Evolutionary conservation across 1,140 invertebrate species (phyloP).

Genomic region (Drosophila littoralis): DNA sequence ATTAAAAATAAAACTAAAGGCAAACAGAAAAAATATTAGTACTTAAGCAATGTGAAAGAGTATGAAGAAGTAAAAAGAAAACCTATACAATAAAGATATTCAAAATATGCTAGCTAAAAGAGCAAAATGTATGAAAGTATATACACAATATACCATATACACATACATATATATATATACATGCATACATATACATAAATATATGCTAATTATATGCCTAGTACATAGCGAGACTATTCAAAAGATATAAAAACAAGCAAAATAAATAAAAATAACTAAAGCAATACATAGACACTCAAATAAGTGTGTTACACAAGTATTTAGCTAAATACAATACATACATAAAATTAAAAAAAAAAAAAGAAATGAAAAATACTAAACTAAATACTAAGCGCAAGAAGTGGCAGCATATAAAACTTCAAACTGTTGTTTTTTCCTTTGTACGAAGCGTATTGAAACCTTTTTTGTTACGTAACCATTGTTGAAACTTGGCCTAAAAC

Average conservation of each 20-base stretch:
- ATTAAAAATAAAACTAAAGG: constrained; percentile 46
- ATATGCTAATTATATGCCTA: constrained; percentile 40
- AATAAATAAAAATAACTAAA: constrained; percentile 65
- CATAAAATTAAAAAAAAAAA: constrained; percentile 40
- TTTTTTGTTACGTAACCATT: constrained; percentile 34
- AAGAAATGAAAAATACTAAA: constrained; percentile 42
- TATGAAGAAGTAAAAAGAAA: constrained; percentile 17
- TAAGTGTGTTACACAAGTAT: constrained; percentile 77
- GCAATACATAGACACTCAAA: constrained; percentile 79
- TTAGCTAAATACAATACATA: constrained; percentile 69
- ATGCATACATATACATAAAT: constrained; percentile 48
- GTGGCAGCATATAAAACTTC: constrained; percentile 4
- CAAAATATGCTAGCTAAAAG: constrained; percentile 75
- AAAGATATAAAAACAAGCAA: constrained; percentile 47
- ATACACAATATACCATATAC: constrained; percentile 48
- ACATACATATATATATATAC: constrained; percentile 54
- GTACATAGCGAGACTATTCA: constrained; percentile 62
- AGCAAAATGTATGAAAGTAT: constrained; percentile 54
- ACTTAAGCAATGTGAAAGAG: constrained; percentile 12
- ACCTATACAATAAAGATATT: constrained; percentile 78
- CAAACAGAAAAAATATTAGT: constrained; percentile 34
- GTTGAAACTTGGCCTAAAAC: constrained; percentile 37
- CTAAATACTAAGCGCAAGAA: constrained; percentile 8
- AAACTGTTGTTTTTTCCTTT: constrained; percentile 10
- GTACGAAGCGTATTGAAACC: constrained; percentile 1